Base-by-base conservation (phyloP, 2,888 invertebrate species). In the Sipha maydis region DNA sequence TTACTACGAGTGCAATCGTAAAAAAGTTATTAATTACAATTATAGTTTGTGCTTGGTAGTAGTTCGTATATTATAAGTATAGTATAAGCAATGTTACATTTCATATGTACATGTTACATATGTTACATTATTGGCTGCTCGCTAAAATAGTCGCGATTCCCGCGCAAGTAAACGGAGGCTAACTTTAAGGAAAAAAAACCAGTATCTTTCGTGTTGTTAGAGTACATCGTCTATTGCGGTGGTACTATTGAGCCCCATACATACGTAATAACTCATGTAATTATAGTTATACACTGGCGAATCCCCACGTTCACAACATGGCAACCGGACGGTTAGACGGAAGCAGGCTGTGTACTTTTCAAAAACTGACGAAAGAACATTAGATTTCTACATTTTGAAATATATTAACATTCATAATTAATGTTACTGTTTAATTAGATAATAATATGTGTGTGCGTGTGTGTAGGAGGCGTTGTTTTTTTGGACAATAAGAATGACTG, bases 201-300 rank as follows among this genome's bases (percentile, higher is more conserved):
- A 34, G 79, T 79, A 61, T 79, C 61, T 14, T 25, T 28, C 48
- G 83, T 61, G 84, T 41, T 73, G 1, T 48, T 48, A 48, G 14
- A 48, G 48, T 48, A 48, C 48, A 28, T 21, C 48, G 71, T 82
- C 48, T 7, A 25, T 54, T 69, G 41, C n/a, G 34, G 75, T 31
- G 75, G 75, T 71, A 71, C 5, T 25, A 54, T 34, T 19, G 34
- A 4, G 56, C 17, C 3, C 41, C 61, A 54, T 38, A 54, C 41
- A 73, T 38, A 69, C 73, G 79, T 86, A 86, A 86, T 80, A 80
- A 86, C 79, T 86, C 86, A 80, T 73, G 56, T 86, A 86, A 86
- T 86, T 86, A 86, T 41, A 41, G 54, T 78, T 78, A n/a, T 25
- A 31, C 28, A 34, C 69, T 31, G 78, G 69, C 78, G 28, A 78